Evolutionary conservation across 2,113 vertebrate species (phyloP).

Genomic region (Noctilio leporinus): DNA sequence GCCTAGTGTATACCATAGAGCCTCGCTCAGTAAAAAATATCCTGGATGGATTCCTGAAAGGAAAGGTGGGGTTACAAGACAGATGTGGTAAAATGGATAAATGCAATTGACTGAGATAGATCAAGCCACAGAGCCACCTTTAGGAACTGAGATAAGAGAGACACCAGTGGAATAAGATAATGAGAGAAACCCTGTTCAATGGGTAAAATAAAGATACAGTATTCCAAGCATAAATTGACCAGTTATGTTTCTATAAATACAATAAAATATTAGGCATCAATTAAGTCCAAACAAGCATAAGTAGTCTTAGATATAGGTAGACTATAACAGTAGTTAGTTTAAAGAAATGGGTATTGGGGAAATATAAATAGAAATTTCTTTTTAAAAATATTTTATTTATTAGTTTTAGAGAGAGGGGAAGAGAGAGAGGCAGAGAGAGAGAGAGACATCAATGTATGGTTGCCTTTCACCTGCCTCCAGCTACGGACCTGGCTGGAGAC

Average conservation of each 20-base stretch:
- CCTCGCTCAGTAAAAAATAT: neutral
- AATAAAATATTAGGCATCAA: neutral
- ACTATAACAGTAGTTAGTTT: neutral
- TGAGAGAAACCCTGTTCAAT: neutral
- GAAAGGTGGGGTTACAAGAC: neutral
- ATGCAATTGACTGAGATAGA: neutral
- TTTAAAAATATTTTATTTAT: too few relatives aligned
- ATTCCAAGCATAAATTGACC: neutral
- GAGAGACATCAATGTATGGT: too few relatives aligned
- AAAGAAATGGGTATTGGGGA: neutral
- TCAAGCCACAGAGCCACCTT: neutral
- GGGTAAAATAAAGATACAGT: neutral
- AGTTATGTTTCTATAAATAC: neutral
- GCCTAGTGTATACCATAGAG: neutral
- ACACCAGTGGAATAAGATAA: neutral
- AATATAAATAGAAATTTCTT: neutral
- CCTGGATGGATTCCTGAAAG: neutral
- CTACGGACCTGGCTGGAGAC: too few relatives aligned
- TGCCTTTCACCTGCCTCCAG: too few relatives aligned
- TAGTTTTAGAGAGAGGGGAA: too few relatives aligned
- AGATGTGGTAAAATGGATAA: neutral
- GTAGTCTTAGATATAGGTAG: neutral
- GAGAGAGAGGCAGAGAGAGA: too few relatives aligned
- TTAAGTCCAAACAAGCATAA: neutral
- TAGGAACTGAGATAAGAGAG: neutral